Percentiles rank a stretch among this genome's conserved stretches.
phyloP scores from a whole-genome alignment of 1,140 invertebrate species.

The Pseudomyrmex pallidus region DNA sequence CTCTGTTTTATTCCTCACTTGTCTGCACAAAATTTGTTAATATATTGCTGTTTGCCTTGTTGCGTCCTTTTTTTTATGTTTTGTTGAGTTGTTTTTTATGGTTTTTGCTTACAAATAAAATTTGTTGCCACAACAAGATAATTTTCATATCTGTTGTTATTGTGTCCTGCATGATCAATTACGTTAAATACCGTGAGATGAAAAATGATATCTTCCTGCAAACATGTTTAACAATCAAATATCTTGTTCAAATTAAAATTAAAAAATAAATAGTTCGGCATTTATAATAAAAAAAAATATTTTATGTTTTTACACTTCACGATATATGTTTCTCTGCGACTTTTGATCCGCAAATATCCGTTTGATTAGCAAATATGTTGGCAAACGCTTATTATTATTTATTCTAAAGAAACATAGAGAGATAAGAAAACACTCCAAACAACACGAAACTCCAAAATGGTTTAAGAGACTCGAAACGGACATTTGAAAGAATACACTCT shows the following conservation, averaged over 20 bases:
- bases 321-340: constrained; percentile 6
- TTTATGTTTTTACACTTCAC: neutral
- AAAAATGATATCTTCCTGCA: neutral
- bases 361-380: neutral
- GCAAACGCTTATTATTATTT: constrained; percentile 15
- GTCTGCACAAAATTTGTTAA: constrained; percentile 20
- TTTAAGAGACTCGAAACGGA: neutral
- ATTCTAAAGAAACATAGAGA: constrained; percentile 33
- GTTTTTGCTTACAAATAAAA: constrained; percentile 76
- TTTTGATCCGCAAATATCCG: neutral
- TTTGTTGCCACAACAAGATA: constrained; percentile 41
- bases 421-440: constrained; percentile 2
- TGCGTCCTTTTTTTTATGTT: constrained; percentile 29
- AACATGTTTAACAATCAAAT: neutral
- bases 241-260: neutral
- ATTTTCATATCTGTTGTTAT: constrained; percentile 69
- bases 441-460: constrained; percentile 18
- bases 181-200: constrained; percentile 16
- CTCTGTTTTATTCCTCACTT: constrained; percentile 6
- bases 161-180: constrained; percentile 73
- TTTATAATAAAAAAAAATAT: neutral
- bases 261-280: neutral
- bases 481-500: neutral
- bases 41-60: constrained; percentile 45
- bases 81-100: constrained; percentile 55